Conservation (phyloP, 2,888 invertebrate species). For the Latrodectus hesperus region DNA sequence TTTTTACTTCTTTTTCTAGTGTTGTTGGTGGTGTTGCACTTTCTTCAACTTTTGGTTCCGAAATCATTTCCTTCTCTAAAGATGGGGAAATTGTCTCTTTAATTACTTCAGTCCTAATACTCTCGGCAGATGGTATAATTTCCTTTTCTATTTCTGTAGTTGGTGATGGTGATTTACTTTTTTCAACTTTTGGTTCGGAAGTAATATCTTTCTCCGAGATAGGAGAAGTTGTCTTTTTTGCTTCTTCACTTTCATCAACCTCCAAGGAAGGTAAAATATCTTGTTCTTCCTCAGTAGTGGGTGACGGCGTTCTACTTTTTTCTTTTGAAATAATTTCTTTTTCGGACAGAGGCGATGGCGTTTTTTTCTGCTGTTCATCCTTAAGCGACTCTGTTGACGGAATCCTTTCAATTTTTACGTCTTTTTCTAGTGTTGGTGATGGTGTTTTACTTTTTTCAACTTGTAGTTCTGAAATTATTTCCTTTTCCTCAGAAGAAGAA, state of each 20-base stretch:
- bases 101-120: background rate
- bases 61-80: background rate
- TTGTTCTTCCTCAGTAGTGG: background rate
- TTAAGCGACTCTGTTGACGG: background rate
- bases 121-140: background rate
- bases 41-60: background rate
- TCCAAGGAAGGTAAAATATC: background rate
- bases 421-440: background rate
- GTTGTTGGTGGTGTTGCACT: background rate
- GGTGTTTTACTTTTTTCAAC: background rate
- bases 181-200: background rate
- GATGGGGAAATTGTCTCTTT: background rate
- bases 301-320: background rate
- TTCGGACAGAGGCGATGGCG: background rate
- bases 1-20: background rate
- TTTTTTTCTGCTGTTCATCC: background rate
- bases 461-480: background rate
- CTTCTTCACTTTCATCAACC: background rate
- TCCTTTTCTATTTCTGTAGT: no score
- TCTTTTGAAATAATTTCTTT: background rate
- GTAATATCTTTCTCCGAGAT: no score
- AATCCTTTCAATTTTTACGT: background rate
- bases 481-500: background rate
- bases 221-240: no score
- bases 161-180: background rate